Percentiles rank a stretch among this genome's conserved stretches.
Evolutionary conservation across 1,140 invertebrate genomes (phyloP).

Genomic region (Diorhabda sublineata): DNA sequence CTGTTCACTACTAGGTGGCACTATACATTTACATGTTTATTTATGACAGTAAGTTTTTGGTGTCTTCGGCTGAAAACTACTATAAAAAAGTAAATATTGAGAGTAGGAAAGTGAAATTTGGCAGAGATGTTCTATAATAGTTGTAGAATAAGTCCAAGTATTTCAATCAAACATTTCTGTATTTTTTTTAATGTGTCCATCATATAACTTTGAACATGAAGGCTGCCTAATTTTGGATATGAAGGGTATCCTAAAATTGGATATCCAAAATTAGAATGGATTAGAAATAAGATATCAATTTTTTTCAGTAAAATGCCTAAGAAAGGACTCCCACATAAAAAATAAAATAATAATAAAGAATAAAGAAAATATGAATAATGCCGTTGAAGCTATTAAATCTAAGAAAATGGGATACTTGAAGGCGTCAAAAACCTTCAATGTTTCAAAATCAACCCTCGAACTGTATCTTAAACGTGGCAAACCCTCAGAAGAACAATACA

Average conservation of each 20-base stretch:
- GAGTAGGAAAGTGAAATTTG: too few relatives aligned
- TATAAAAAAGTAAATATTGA: too few relatives aligned
- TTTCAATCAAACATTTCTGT: background rate
- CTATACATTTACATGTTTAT: too few relatives aligned
- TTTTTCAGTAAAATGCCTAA: conserved; percentile 14
- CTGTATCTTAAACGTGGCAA: too few relatives aligned
- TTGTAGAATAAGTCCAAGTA: background rate
- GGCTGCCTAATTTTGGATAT: conserved; percentile 13
- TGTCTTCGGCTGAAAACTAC: too few relatives aligned
- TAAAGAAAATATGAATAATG: conserved; percentile 4
- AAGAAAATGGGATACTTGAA: conserved; percentile 3
- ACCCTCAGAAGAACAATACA: background rate
- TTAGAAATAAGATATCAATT: conserved; percentile 1
- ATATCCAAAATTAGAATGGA: background rate
- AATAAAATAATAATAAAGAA: too few relatives aligned
- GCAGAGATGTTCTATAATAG: background rate
- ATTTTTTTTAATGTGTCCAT: background rate
- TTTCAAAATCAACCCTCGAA: too few relatives aligned
- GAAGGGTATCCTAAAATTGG: conserved; percentile 8
- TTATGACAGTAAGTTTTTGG: too few relatives aligned
- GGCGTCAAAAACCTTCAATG: too few relatives aligned
- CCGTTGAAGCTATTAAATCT: conserved; percentile 4
- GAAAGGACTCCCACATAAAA: conserved; percentile 8
- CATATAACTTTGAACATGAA: conserved; percentile 1
- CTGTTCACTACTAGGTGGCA: too few relatives aligned